Base-by-base conservation (phyloP, 2,888 invertebrate genomes). In the Ichneumoninae sp. region DNA sequence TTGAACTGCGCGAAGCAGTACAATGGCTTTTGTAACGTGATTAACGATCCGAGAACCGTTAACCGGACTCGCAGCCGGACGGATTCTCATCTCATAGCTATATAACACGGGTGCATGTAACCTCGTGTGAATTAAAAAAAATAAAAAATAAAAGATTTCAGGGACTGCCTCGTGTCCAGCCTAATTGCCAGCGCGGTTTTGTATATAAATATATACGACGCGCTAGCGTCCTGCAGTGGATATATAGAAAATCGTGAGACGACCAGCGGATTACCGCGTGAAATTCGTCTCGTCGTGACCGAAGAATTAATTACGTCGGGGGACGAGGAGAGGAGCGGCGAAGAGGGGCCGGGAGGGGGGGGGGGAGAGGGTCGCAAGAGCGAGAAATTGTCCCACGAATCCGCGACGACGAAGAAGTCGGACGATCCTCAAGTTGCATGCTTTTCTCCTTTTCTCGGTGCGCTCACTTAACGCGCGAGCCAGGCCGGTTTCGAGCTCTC, bases 401-500 rank as follows among this genome's bases (percentile, higher is more conserved):
- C 26, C 40, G 33, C 52, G 33, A 73, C 54, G 80, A 80, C 44
- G 66, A 73, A 73, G 73, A 75, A 73, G 47, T 63, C 26, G 70
- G 57, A 82, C 50, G 60, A 44, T 47, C 40, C 71, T 47, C 71
- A 54, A 65, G 73, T 40, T 65, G 80, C 79, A 81, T 52, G 79
- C 71, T 79, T 52, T 70, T 33, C 44, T 74, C 75, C 63, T 36
- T 57, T 54, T 66, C 66, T 81, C 73, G 73, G 76, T 63, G 40
- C 68, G 54, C 66, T 66, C 54, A 75, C 79, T 74, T 74, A 63
- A 70, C 78, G 60, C 70, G 47, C 70, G 60, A 57, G 80, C 44
- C 68, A 57, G 76, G 73, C 83, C 76, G 80, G 83, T 81, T 85
- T 83, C 79, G 66, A 60, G 85, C 19, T 75, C 19, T 75, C 73